These are phyloP conservation scores for Hylomyscus alleni DNA, from an alignment of 2,797 vertebrate species.

Conservation along the genomic window DNA sequence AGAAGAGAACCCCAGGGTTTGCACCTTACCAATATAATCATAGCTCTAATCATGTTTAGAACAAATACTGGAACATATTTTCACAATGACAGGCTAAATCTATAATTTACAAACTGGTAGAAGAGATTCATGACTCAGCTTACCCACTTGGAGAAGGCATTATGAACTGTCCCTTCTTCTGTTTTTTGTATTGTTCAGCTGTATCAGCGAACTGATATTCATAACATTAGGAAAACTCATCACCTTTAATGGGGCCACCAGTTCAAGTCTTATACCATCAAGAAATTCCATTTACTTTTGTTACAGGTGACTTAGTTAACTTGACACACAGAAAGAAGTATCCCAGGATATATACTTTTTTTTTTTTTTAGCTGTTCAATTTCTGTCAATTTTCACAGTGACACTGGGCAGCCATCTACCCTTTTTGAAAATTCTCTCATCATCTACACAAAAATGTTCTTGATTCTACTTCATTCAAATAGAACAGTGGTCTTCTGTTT, in stretches of 20 bases:
- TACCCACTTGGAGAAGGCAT: neutral
- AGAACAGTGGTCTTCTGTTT: neutral
- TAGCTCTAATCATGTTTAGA: neutral
- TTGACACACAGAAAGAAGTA: neutral
- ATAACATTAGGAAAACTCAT: neutral
- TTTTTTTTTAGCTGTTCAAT: neutral
- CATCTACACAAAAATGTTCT: neutral
- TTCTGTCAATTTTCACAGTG: neutral
- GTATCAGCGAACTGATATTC: neutral
- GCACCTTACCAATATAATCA: neutral
- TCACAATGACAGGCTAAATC: neutral
- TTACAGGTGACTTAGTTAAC: neutral
- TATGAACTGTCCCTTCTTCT: neutral
- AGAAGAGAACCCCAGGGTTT: neutral
- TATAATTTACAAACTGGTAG: neutral
- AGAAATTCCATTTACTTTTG: neutral
- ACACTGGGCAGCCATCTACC: neutral
- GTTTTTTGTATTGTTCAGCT: neutral
- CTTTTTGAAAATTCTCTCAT: neutral
- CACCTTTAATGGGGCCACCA: neutral
- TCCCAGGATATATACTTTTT: neutral
- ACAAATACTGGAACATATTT: neutral
- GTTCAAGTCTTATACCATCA: neutral
- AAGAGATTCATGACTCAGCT: neutral
- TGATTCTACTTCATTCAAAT: neutral